phyloP scores from a whole-genome alignment of 2,113 vertebrate genomes.

The Psittacula cyanocephala region DNA sequence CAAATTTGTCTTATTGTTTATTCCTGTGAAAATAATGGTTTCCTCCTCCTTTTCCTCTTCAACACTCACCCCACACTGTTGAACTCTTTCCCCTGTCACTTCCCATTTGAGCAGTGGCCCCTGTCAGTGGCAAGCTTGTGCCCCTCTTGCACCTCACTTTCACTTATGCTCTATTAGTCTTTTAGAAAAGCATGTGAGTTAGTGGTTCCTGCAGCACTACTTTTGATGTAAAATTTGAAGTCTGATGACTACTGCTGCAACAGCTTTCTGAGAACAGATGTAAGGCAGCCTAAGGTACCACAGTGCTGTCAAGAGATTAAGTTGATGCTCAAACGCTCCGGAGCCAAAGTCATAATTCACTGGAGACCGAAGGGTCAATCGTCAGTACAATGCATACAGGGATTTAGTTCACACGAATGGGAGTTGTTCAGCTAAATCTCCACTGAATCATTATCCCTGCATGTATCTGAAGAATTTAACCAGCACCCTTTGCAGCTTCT shows the following conservation, averaged over 20 bases:
- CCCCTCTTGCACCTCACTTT: neutral
- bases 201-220: neutral
- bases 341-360: neutral
- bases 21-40: constrained; percentile 18
- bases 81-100: neutral
- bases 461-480: constrained; percentile 50
- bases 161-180: neutral
- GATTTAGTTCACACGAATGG: constrained; percentile 32
- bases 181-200: neutral
- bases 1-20: constrained; percentile 17
- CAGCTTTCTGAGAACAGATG: neutral
- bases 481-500: constrained; percentile 30
- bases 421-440: constrained; percentile 28
- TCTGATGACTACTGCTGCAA: neutral
- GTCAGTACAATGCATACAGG: neutral
- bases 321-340: neutral
- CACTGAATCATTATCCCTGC: constrained; percentile 27
- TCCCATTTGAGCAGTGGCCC: neutral
- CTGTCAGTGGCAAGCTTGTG: neutral
- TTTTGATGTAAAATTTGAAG: neutral
- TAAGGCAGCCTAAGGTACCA: neutral
- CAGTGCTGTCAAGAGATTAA: neutral
- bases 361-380: neutral
- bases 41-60: neutral
- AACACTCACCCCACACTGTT: neutral